Percentiles rank a stretch among this genome's conserved stretches.
phyloP scores from a whole-genome alignment of 30 jellyfish, hydroid and myxozoan species.

The Nemopilema nomurai region DNA sequence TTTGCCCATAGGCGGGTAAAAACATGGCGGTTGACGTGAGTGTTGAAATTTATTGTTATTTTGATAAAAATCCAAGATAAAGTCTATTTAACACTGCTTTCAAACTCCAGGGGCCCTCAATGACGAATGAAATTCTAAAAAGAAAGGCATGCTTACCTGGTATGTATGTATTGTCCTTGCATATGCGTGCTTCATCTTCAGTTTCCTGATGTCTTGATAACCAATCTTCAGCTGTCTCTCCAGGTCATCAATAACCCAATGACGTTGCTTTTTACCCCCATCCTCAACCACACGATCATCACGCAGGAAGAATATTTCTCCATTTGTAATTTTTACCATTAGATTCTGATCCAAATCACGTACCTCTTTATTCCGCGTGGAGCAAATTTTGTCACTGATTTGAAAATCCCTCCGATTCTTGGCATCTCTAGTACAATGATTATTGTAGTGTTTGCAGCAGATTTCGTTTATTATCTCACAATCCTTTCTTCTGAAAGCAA shows the following conservation, averaged over 20 bases:
- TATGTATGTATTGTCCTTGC: constrained; percentile 41
- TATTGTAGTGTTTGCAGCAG: constrained; percentile 19
- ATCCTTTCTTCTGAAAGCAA: constrained; percentile 28
- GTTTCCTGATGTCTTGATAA: constrained; percentile 16
- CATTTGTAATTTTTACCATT: constrained; percentile 17
- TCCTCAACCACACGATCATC: constrained; percentile 20
- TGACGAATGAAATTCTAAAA: too few relatives aligned
- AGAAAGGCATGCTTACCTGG: not conserved
- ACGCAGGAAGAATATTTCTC: constrained; percentile 24
- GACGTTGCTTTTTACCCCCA: constrained; percentile 17
- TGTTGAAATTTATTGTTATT: too few relatives aligned
- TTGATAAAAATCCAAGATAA: too few relatives aligned
- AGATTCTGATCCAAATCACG: not conserved
- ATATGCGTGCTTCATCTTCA: constrained; percentile 30
- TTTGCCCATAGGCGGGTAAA: too few relatives aligned
- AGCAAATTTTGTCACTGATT: constrained; percentile 18
- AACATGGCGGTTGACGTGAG: too few relatives aligned
- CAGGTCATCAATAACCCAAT: constrained; percentile 36
- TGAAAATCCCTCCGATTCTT: constrained; percentile 21
- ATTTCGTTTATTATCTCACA: constrained; percentile 34
- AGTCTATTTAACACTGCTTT: too few relatives aligned
- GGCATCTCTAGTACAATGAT: constrained; percentile 9
- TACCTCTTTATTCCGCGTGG: constrained; percentile 9
- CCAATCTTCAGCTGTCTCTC: constrained; percentile 20
- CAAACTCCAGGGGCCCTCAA: too few relatives aligned